Base-by-base conservation (phyloP, 2,888 invertebrate genomes). In the Tenthredo livida region DNA sequence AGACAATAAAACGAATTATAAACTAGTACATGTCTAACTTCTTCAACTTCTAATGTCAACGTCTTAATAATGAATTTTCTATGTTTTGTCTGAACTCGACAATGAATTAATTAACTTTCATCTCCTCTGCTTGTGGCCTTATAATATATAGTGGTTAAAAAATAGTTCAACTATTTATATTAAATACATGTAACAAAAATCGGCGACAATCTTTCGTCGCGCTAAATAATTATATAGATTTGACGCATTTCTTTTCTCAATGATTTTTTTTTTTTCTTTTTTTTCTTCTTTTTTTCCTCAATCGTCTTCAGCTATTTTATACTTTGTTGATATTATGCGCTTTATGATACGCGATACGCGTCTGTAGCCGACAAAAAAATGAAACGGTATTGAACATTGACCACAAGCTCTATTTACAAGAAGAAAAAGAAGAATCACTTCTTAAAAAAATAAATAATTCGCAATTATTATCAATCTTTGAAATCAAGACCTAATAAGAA, bases 121-220 rank as follows among this genome's bases (percentile, higher is more conserved):
- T 50, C 54, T 54, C 78, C 78, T 78, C 78, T 78, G 50, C 78
- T 58, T 80, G 61, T 58, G 80, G 80, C 40, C 80, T 58, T 65
- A 83, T 21, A 12, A 67, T 29, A 29, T 29, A 29, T 83, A 80
- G 29, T 70, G 25, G 25, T 67, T 67, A 50, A 83, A 83, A 70
- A 83, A 83, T 70, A 83, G 83, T 83, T 83, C 47, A 67, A 47
- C 83, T 83, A 83, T 83, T 65, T 50, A 70, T 47, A 67, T 47
- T 65, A 67, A 83, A 47, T 67, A 83, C 67, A 80, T 80, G 61
- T 80, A 80, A 61, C 58, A 80, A 61, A 58, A 61, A 80, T 61
- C 4, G 12, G 37, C 58, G 61, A 15, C 61, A 80, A 73, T 33
- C 67, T 17, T 33, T 17, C 29, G 9, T 77, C 17, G 29, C 37